Evolutionary conservation across 2,797 vertebrate species (phyloP).

Genomic region (Hyperoplus lanceolatus): DNA sequence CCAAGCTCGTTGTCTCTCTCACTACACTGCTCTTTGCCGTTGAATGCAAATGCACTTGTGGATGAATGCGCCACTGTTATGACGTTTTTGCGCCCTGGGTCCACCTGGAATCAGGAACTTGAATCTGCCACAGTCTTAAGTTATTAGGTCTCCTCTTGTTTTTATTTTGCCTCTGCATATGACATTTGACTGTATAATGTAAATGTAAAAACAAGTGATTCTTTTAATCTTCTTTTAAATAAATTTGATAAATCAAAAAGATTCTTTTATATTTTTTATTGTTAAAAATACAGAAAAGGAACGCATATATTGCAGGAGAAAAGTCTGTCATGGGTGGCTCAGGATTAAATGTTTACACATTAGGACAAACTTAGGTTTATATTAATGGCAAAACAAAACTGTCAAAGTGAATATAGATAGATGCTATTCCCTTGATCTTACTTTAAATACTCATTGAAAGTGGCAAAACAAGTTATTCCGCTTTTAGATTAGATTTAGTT

Average conservation of each 20-base stretch:
- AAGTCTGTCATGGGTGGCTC: neutral
- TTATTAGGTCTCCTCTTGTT: constrained; percentile 80
- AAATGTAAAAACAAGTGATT: constrained; percentile 80
- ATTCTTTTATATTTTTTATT: neutral
- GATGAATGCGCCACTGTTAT: constrained; percentile 62
- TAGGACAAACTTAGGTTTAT: neutral
- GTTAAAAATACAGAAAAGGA: neutral
- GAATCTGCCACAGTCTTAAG: constrained; percentile 85
- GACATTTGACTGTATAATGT: constrained; percentile 78
- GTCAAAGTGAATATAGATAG: neutral
- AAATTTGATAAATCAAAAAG: constrained; percentile 76
- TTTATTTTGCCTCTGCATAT: constrained; percentile 76
- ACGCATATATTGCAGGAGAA: neutral
- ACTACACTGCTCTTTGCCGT: constrained; percentile 68
- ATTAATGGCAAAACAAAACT: neutral
- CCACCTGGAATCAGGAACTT: constrained; percentile 78
- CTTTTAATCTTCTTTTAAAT: constrained; percentile 89
- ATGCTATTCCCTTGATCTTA: neutral
- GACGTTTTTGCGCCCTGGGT: constrained; percentile 63
- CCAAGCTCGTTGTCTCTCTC: constrained; percentile 79
- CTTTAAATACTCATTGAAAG: neutral
- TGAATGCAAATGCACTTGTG: constrained; percentile 74
- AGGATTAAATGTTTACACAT: neutral
- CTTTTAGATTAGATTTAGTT: neutral
- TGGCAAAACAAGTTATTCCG: constrained; percentile 23